Conservation (phyloP, 2,113 vertebrate genomes). For the Leptosomus discolor region DNA sequence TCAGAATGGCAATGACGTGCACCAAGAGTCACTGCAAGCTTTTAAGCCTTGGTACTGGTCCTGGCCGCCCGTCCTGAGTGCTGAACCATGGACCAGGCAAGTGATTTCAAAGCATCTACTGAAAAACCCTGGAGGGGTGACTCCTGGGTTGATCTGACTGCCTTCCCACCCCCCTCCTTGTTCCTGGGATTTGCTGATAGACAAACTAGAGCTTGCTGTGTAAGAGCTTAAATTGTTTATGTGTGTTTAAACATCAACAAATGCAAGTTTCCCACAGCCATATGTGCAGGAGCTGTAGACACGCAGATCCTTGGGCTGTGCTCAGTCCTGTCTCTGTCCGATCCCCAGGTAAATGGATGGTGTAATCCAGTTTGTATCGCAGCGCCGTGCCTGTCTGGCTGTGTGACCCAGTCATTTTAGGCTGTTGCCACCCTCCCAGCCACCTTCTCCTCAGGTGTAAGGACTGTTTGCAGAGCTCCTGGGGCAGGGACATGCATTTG, state of each 20-base stretch:
- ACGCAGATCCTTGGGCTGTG: neutral
- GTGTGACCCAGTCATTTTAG: neutral
- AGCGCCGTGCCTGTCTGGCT: neutral
- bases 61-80: neutral
- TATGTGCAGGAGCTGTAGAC: neutral
- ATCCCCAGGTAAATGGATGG: neutral
- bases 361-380: neutral
- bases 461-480: neutral
- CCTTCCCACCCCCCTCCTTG: neutral
- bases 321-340: neutral
- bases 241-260: neutral
- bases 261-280: neutral
- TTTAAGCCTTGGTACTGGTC: neutral
- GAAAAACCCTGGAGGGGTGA: neutral
- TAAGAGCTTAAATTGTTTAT: neutral
- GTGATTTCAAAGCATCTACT: accelerated
- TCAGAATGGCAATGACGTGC: neutral
- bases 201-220: neutral
- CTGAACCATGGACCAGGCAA: neutral
- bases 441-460: neutral
- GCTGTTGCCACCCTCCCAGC: neutral
- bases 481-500: accelerated
- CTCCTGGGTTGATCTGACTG: neutral
- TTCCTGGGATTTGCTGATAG: neutral
- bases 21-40: neutral